These are phyloP conservation scores for Drosophila siamana DNA, from an alignment of 2,888 invertebrate species.

Conservation along the genomic window DNA sequence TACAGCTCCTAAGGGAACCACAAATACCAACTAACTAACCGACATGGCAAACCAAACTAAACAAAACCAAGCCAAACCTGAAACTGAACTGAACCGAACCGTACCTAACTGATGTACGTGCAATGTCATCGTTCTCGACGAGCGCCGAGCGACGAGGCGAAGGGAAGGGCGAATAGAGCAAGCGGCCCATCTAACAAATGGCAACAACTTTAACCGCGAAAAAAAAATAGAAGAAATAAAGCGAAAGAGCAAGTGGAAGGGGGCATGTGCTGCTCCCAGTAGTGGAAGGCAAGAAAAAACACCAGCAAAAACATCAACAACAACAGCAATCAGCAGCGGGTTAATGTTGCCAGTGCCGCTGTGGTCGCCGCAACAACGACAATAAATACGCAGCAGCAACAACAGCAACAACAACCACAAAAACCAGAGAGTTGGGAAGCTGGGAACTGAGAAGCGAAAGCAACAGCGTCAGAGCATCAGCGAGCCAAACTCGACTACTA, in stretches of 20 bases:
- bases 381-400: constrained; percentile 68
- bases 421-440: constrained; percentile 20
- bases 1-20: constrained; percentile 66
- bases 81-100: constrained; percentile 29
- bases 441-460: constrained; percentile 8
- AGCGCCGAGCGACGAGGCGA: constrained; percentile 13
- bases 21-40: constrained; percentile 68
- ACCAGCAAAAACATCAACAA: constrained; percentile 10
- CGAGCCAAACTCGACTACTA: constrained; percentile 33
- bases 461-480: constrained; percentile 25
- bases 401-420: constrained; percentile 15
- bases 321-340: constrained; percentile 39
- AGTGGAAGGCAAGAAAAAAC: constrained; percentile 27
- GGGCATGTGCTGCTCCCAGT: constrained; percentile 25
- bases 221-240: constrained; percentile 30
- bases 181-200: constrained; percentile 56
- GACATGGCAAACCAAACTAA: constrained; percentile 29
- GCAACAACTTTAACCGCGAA: constrained; percentile 76
- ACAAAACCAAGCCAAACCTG: constrained; percentile 19
- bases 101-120: constrained; percentile 63
- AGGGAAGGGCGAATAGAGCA: not conserved
- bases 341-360: constrained; percentile 53
- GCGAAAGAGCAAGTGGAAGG: constrained; percentile 17
- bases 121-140: constrained; percentile 39
- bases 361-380: constrained; percentile 66